Conservation (phyloP, 2,797 vertebrate genomes). For the Chaetodon trifasciatus region DNA sequence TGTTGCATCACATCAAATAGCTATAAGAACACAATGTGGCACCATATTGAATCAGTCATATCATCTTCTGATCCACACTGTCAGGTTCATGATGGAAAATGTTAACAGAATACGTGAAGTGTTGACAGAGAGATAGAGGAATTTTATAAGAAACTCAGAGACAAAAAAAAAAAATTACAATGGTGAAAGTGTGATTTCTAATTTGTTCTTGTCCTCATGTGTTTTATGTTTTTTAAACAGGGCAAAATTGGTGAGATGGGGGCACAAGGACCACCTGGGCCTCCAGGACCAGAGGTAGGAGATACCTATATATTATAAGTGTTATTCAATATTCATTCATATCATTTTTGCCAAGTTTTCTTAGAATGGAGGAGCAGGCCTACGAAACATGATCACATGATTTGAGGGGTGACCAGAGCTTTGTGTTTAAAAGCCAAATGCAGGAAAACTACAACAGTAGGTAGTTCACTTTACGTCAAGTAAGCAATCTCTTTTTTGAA, state of each 20-base stretch:
- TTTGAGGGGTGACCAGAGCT: neutral
- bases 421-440: neutral
- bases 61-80: neutral
- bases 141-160: neutral
- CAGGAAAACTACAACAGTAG: neutral
- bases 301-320: neutral
- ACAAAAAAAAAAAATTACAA: neutral
- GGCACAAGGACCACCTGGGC: slow-evolving; percentile 72
- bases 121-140: neutral
- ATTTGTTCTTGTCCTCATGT: neutral
- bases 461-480: neutral
- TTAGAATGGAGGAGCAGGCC: neutral
- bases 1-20: neutral
- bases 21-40: neutral
- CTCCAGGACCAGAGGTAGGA: slow-evolving; percentile 82
- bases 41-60: neutral
- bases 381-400: neutral
- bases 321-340: neutral
- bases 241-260: slow-evolving; percentile 79
- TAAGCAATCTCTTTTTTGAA: neutral
- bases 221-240: slow-evolving; percentile 53
- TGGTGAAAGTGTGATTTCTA: neutral
- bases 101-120: too few relatives aligned
- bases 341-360: neutral
- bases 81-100: neutral